Conservation (phyloP, 2,797 vertebrate species). For the Hafferia zeledoni region DNA sequence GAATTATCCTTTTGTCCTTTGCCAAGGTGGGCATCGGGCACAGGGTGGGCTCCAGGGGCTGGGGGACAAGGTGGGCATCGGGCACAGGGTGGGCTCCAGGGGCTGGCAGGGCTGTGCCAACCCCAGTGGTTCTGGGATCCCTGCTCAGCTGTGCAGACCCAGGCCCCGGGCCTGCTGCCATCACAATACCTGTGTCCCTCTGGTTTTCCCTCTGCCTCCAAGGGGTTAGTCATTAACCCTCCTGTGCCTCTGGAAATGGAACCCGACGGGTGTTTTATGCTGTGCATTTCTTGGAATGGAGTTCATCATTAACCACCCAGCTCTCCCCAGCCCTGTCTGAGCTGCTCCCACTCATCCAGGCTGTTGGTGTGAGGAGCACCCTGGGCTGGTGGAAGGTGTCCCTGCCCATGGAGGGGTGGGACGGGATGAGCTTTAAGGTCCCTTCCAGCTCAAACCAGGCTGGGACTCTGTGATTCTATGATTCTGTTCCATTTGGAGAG, state of each 20-base stretch:
- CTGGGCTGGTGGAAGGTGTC: not conserved
- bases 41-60: no score
- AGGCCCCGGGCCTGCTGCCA: not conserved
- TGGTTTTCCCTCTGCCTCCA: not conserved
- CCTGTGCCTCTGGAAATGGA: not conserved
- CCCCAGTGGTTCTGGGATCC: not conserved
- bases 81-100: no score
- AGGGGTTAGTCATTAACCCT: not conserved
- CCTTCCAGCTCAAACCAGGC: not conserved
- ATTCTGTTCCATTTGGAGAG: not conserved
- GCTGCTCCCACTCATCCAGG: not conserved
- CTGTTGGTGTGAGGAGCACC: accelerated
- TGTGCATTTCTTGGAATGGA: not conserved
- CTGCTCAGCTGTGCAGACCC: not conserved
- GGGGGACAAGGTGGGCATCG: no score
- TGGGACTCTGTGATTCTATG: no score
- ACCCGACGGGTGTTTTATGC: accelerated
- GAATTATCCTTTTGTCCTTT: no score
- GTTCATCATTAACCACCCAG: not conserved
- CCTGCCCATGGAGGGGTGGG: not conserved
- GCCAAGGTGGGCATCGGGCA: no score
- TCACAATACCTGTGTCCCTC: not conserved
- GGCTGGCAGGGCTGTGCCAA: no score
- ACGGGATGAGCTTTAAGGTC: not conserved
- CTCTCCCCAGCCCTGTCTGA: accelerated